phyloP scores from a whole-genome alignment of 2,888 invertebrate genomes.

The Ennomos fuscantarius region DNA sequence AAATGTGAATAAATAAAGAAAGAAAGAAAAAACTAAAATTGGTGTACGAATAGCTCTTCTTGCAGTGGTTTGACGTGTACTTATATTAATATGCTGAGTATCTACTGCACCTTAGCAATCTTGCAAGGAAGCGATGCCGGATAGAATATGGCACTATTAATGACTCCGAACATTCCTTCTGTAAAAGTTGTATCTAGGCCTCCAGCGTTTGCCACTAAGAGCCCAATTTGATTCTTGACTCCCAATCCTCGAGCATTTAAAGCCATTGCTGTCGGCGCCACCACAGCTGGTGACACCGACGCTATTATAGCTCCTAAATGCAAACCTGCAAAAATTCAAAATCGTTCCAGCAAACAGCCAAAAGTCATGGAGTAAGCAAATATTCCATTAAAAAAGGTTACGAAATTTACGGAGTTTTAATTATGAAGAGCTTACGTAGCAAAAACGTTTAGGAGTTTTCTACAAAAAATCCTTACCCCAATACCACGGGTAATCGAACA shows the following conservation, averaged over 20 bases:
- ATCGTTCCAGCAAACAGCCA: slow-evolving; percentile 2
- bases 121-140: slow-evolving; percentile 87
- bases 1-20: too few relatives aligned
- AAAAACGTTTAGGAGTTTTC: slow-evolving; percentile 18
- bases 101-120: slow-evolving; percentile 66
- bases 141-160: slow-evolving; percentile 94
- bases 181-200: slow-evolving; percentile 98
- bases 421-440: slow-evolving; percentile 23
- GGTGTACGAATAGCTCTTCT: too few relatives aligned
- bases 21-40: too few relatives aligned
- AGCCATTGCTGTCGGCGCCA: slow-evolving; percentile 94
- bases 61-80: too few relatives aligned
- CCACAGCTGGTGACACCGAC: slow-evolving; percentile 98
- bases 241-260: slow-evolving; percentile 94
- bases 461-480: slow-evolving; percentile 69
- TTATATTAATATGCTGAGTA: not conserved
- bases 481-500: slow-evolving; percentile 79
- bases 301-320: slow-evolving; percentile 94
- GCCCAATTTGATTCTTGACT: slow-evolving; percentile 95
- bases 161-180: slow-evolving; percentile 96
- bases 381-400: slow-evolving; percentile 18
- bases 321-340: slow-evolving; percentile 74
- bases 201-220: slow-evolving; percentile 96
- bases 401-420: slow-evolving; percentile 23
- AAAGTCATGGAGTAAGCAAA: slow-evolving; percentile 16